phyloP scores from a whole-genome alignment of 2,888 invertebrate species.

The Latheticus oryzae region DNA sequence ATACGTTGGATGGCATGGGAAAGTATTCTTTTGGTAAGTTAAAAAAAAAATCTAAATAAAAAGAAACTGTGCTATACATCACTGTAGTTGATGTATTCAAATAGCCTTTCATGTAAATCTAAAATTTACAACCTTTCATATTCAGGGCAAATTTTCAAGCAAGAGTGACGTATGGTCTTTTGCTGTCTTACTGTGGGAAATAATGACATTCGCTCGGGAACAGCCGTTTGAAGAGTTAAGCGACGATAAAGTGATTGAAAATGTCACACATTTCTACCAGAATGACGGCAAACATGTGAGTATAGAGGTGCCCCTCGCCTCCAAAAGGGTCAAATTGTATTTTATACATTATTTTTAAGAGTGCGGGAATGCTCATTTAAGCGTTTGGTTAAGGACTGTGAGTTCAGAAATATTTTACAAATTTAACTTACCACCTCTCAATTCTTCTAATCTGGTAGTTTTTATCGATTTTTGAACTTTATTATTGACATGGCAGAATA shows the following conservation, averaged over 20 bases:
- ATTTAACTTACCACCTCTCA: too few relatives aligned
- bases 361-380: too few relatives aligned
- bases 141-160: constrained; percentile 81
- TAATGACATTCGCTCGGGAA: constrained; percentile 83
- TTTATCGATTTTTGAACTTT: too few relatives aligned
- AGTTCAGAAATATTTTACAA: too few relatives aligned
- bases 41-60: too few relatives aligned
- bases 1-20: constrained; percentile 93
- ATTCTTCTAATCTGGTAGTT: too few relatives aligned
- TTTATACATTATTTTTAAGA: too few relatives aligned
- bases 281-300: constrained; percentile 78
- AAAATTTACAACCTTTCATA: constrained; percentile 20
- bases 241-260: constrained; percentile 86
- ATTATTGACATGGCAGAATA: too few relatives aligned
- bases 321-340: too few relatives aligned
- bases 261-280: constrained; percentile 82
- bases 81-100: constrained; percentile 1
- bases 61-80: too few relatives aligned
- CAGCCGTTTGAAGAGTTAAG: constrained; percentile 84
- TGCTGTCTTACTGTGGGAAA: constrained; percentile 89
- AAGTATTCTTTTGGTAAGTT: constrained; percentile 79
- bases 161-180: constrained; percentile 92
- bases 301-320: too few relatives aligned
- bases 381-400: too few relatives aligned
- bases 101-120: not conserved